Evolutionary conservation across 2,888 invertebrate species (phyloP).

Genomic region (Meganola albula): DNA sequence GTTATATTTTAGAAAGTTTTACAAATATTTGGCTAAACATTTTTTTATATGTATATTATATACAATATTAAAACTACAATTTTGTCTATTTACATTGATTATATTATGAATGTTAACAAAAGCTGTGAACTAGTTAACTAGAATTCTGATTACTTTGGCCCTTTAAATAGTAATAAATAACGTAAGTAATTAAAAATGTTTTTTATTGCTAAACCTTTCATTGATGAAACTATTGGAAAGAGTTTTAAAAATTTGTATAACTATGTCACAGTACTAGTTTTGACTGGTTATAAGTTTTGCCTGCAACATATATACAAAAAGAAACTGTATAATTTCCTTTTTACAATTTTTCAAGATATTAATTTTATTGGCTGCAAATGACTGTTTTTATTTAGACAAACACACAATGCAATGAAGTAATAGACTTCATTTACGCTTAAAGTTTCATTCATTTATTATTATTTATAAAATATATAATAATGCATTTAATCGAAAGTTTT

Average conservation of each 20-base stretch:
- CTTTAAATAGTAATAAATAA: slow-evolving; percentile 9
- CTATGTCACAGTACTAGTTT: slow-evolving; percentile 9
- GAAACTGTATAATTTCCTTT: slow-evolving; percentile 8
- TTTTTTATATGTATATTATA: slow-evolving; percentile 10
- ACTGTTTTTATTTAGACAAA: slow-evolving; percentile 6
- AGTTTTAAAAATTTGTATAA: slow-evolving; percentile 6
- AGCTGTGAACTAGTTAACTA: slow-evolving; percentile 10
- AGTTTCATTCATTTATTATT: slow-evolving; percentile 4
- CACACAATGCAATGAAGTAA: slow-evolving; percentile 6
- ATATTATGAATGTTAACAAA: slow-evolving; percentile 10
- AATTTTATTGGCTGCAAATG: slow-evolving; percentile 9
- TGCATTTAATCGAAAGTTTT: slow-evolving; percentile 4
- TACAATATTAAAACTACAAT: slow-evolving; percentile 9
- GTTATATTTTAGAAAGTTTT: slow-evolving; percentile 9
- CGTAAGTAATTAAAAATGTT: slow-evolving; percentile 6
- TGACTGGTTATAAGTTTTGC: slow-evolving; percentile 8
- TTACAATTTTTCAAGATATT: slow-evolving; percentile 9
- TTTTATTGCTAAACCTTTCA: slow-evolving; percentile 6
- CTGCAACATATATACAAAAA: slow-evolving; percentile 7
- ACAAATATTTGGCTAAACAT: slow-evolving; percentile 9
- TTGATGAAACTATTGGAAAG: slow-evolving; percentile 7
- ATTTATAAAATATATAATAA: slow-evolving; percentile 4
- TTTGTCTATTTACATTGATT: slow-evolving; percentile 10
- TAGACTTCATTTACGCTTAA: slow-evolving; percentile 7
- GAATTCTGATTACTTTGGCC: slow-evolving; percentile 10